Evolutionary conservation across 2,888 invertebrate genomes (phyloP), one percentile per base, ranked within the genome.

Genomic region (Cecidostiba fungosa): DNA sequence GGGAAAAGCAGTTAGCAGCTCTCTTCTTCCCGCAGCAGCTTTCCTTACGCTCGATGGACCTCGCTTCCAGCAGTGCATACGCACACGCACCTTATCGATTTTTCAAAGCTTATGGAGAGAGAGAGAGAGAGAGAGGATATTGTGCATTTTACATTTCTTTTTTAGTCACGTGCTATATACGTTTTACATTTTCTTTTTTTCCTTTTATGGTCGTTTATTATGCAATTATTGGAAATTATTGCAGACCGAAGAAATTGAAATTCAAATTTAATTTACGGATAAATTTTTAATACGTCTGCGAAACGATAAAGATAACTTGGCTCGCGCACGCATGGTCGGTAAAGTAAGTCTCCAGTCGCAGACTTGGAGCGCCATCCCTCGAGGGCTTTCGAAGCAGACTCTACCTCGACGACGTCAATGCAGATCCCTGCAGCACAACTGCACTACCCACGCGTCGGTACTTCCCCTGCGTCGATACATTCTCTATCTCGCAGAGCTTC

Each of bases 381-480:
- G 79, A 47, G 66, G 3, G 5, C 23, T 14, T 16, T 70, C 39
- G 76, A 39, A 50, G 32, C 36, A 6, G 39, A 26, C 29, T 39
- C 5, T 50, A 0, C 39, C 10, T 3, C 16, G 54, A 39, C 16
- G 78, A 39, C 16, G 78, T n/a, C n/a, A 80, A 76, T 50, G 82
- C 59, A 85, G 85, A 82, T 85, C 70, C 78, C 85, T 82, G 70
- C 59, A 79, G 23, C 12, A 19, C 43, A 5, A 14, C 43, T 70
- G n/a, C n/a, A 12, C 16, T 32, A 16, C 72, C 10, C 54, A 23
- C 19, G 66, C 43, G 80, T 73, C 73, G 80, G 73, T 80, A 80
- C 43, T 72, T 54, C 19, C 29, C 70, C 54, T 50, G 26, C 16
- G 84, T 74, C 84, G 84, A 84, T 79, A 84, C 50, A 23, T 10